These are phyloP conservation scores for Potamilus streckersoni DNA, from an alignment of 1,140 invertebrate species.

Conservation along the genomic window DNA sequence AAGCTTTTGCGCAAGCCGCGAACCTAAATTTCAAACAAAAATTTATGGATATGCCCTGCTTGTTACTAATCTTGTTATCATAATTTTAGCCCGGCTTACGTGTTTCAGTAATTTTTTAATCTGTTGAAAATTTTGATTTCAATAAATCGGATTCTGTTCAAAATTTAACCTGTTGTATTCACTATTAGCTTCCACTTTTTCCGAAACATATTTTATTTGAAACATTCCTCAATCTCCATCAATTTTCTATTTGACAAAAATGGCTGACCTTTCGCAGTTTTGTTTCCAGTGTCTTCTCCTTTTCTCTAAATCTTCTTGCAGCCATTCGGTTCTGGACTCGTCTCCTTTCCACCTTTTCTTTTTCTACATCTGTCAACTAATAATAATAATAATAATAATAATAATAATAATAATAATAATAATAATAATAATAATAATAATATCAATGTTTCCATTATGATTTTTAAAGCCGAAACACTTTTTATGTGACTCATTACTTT, in stretches of 20 bases:
- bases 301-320: conserved; percentile 45
- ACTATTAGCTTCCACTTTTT: no score
- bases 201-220: not conserved
- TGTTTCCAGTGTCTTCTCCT: conserved; percentile 36
- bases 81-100: not conserved
- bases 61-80: not conserved
- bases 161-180: not conserved
- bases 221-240: not conserved
- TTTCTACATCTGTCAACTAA: conserved; percentile 39
- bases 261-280: conserved; percentile 38
- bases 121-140: not conserved
- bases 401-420: no score
- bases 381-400: no score
- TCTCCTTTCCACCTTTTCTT: conserved; percentile 33
- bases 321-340: conserved; percentile 46
- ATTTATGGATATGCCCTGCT: no score
- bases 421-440: no score
- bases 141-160: no score
- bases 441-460: no score
- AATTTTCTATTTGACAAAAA: not conserved
- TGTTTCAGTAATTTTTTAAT: not conserved
- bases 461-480: no score
- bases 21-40: no score
- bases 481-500: no score
- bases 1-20: no score